phyloP scores from a whole-genome alignment of 2,797 vertebrate genomes.

The Acanthiza pusilla region DNA sequence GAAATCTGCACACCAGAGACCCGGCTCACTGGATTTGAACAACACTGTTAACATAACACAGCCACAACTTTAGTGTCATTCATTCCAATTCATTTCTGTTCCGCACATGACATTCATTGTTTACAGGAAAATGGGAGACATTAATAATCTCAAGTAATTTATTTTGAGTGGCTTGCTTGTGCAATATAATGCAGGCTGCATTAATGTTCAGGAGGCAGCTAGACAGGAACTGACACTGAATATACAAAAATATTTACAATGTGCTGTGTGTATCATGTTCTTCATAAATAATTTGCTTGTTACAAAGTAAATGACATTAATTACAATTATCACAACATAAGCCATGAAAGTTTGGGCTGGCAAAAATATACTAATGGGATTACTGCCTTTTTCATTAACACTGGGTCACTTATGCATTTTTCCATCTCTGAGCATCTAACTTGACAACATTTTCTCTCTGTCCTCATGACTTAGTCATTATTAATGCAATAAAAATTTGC shows the following conservation, averaged over 20 bases:
- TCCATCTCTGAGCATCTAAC: not conserved
- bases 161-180: not conserved
- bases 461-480: not conserved
- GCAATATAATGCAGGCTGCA: not conserved
- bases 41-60: not conserved
- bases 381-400: not conserved
- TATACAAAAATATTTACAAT: not conserved
- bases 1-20: fast-evolving
- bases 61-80: not conserved
- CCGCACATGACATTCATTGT: not conserved
- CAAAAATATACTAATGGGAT: not conserved
- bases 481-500: not conserved
- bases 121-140: not conserved
- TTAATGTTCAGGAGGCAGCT: not conserved
- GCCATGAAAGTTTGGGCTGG: not conserved
- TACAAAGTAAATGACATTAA: not conserved
- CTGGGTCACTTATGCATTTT: not conserved
- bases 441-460: not conserved
- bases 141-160: not conserved
- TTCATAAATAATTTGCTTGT: not conserved
- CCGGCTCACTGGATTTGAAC: not conserved
- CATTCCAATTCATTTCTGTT: not conserved
- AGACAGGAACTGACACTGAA: not conserved
- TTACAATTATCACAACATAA: not conserved
- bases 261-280: not conserved